Conservation (phyloP, 2,888 invertebrate genomes). For the Leptura quadrifasciata region DNA sequence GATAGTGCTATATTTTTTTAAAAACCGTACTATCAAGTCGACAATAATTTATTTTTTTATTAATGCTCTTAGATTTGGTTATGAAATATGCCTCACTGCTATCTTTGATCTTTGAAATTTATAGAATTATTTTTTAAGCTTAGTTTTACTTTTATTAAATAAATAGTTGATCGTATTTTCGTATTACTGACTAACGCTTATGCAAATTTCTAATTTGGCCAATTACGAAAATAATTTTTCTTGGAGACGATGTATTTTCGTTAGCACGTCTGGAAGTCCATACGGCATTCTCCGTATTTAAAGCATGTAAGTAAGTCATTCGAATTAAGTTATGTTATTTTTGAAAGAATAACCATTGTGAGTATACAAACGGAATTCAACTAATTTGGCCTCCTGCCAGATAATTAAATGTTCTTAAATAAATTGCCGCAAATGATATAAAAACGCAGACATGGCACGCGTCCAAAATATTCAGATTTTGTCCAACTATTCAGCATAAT, state of each 20-base stretch:
- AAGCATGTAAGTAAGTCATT: conserved; percentile 26
- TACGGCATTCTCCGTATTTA: conserved; percentile 6
- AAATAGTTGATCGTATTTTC: background rate
- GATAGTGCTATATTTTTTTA: no score
- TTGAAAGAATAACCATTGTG: conserved; percentile 54
- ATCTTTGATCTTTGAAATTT: no score
- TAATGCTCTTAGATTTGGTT: no score
- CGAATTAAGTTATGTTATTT: conserved; percentile 47
- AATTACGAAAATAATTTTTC: conserved; percentile 7
- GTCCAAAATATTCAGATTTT: conserved; percentile 59
- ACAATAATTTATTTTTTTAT: no score
- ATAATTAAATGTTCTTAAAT: conserved; percentile 70
- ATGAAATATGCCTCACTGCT: no score
- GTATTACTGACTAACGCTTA: background rate
- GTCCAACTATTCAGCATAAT: conserved; percentile 44
- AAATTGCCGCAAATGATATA: conserved; percentile 68
- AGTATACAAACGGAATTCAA: conserved; percentile 62
- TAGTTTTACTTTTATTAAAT: no score
- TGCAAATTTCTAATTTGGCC: background rate
- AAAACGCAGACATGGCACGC: conserved; percentile 60
- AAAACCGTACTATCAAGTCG: no score
- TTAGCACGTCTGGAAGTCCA: background rate
- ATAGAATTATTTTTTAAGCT: no score
- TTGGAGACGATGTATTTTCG: background rate
- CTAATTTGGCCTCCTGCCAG: conserved; percentile 68